These are phyloP conservation scores for Hydrozoanthus gracilis DNA, from an alignment of 92 coral and sea anemone genomes.

Conservation along the genomic window DNA sequence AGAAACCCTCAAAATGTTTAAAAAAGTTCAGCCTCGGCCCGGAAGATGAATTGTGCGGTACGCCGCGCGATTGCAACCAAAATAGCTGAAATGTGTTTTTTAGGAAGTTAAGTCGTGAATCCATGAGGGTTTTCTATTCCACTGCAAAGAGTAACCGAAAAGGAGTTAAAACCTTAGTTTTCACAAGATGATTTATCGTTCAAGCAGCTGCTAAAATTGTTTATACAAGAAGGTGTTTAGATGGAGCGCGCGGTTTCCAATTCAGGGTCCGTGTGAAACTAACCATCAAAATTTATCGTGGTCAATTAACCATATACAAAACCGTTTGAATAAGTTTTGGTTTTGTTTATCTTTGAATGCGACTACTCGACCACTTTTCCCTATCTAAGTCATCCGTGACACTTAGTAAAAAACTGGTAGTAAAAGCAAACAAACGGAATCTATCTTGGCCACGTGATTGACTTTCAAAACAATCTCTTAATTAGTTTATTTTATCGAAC, in stretches of 20 bases:
- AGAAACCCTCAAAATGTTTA: too few relatives aligned
- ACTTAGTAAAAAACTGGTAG: not conserved
- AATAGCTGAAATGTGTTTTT: too few relatives aligned
- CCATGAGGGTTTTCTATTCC: too few relatives aligned
- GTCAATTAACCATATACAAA: not conserved
- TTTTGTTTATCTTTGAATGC: not conserved
- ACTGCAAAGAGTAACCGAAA: too few relatives aligned
- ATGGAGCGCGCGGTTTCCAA: not conserved
- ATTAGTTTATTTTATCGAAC: not conserved
- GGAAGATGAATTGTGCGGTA: too few relatives aligned
- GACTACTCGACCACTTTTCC: not conserved
- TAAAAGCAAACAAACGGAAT: not conserved
- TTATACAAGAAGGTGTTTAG: not conserved
- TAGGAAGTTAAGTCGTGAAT: too few relatives aligned
- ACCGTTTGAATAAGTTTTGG: not conserved
- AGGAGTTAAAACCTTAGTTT: too few relatives aligned
- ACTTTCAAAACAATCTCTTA: slow-evolving; percentile 14
- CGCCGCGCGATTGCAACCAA: too few relatives aligned
- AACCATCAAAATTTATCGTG: not conserved
- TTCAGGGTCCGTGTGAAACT: not conserved
- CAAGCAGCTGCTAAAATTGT: not conserved
- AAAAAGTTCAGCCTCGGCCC: too few relatives aligned
- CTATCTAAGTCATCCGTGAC: not conserved
- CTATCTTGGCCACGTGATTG: not conserved
- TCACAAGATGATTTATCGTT: not conserved